A percentile compares a stretch with the other conserved stretches of the same genome.
phyloP scores from a whole-genome alignment of 2,113 vertebrate genomes.

The Argyrosomus japonicus region DNA sequence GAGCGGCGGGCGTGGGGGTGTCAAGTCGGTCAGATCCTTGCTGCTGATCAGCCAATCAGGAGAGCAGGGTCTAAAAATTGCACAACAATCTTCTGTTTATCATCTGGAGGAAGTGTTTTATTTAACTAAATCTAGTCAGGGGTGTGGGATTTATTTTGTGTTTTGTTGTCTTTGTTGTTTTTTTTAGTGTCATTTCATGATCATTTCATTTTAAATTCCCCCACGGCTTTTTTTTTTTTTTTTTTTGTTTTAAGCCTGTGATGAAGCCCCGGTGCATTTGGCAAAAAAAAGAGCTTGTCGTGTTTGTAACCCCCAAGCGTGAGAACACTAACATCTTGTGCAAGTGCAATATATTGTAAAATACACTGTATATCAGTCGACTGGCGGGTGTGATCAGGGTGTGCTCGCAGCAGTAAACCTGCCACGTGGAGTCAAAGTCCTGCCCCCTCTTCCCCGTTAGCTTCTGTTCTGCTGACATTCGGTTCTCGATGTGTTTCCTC shows the following conservation, averaged over 20 bases:
- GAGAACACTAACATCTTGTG: constrained; percentile 76
- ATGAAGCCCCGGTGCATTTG: constrained; percentile 61
- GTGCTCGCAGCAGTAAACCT: constrained; percentile 15
- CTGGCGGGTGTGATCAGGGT: constrained; percentile 50
- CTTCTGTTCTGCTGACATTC: background rate
- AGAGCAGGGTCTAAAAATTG: constrained; percentile 70
- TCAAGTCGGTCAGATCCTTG: constrained; percentile 44
- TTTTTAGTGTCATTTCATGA: constrained; percentile 23
- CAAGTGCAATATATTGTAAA: constrained; percentile 81
- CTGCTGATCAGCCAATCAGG: constrained; percentile 81
- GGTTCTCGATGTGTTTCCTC: background rate
- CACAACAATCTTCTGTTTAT: constrained; percentile 60
- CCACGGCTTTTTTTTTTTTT: background rate
- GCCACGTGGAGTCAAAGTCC: constrained; percentile 8
- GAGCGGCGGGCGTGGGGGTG: background rate
- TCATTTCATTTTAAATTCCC: constrained; percentile 34
- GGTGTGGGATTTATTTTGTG: constrained; percentile 55
- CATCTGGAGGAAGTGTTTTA: constrained; percentile 54
- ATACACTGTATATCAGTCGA: constrained; percentile 67
- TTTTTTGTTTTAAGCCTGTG: constrained; percentile 42
- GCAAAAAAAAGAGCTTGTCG: constrained; percentile 54
- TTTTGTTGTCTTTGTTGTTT: constrained; percentile 51
- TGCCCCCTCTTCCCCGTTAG: background rate
- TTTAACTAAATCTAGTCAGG: constrained; percentile 61
- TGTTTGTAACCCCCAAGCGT: constrained; percentile 64